Evolutionary conservation across 2,888 invertebrate genomes (phyloP), one percentile per base, ranked within the genome.

Genomic region (Maniola hyperantus): DNA sequence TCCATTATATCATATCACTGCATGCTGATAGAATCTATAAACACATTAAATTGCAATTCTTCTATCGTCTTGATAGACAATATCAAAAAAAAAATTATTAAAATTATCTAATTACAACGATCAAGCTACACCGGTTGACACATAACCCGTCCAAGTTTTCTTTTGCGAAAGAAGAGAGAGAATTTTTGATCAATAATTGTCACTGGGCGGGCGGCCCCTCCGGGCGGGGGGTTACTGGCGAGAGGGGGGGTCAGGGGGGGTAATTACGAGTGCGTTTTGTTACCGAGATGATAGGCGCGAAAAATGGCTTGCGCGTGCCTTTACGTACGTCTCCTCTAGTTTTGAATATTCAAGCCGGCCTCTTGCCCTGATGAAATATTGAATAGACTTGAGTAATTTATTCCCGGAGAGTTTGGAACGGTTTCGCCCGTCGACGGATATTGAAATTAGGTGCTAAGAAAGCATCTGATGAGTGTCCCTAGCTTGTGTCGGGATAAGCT

Each of bases 121-220:
- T 85, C 91, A 92, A 91, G 80, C 79, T 80, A 79, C 72, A 82
- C 78, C 83, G 83, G 89, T 86, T 87, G 86, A 89, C 91, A 91
- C 92, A 89, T 91, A 92, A 92, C 92, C 91, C 92, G 92, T 92
- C 92, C 92, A 91, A 92, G 92, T 92, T 92, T 92, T 91, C 92
- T 92, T 92, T 92, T 91, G 91, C 92, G 91, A 92, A 92, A 92
- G 92, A 92, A 92, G 92, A 93, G 93, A 93, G 94, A 93, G 94
- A 94, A 94, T 94, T 93, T 93, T 93, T 94, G 94, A 94, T 94
- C 94, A 93, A 94, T 94, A 94, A 94, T 94, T 94, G 94, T 94
- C 94, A 94, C 94, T 94, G 93, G 92, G 92, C 90, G 91, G 90
- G 85, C 83, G 84, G 79, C 84, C 79, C 77, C 80, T 75, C 75